phyloP scores from a whole-genome alignment of 2,888 invertebrate species.

The Desoria tigrina region DNA sequence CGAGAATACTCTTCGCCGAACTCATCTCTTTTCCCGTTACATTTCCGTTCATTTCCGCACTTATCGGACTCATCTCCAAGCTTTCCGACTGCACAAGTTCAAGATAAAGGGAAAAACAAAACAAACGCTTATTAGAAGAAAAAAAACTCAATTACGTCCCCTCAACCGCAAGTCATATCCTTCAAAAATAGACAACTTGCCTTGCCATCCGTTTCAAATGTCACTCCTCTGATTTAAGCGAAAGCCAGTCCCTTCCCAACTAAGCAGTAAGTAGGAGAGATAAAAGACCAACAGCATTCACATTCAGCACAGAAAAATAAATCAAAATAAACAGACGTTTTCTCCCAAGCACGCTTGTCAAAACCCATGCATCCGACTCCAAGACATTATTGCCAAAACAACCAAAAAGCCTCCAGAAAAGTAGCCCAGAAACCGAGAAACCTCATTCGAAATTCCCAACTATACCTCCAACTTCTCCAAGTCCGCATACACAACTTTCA shows the following conservation, averaged over 20 bases:
- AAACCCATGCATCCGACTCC: too few species aligned
- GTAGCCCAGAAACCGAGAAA: too few species aligned
- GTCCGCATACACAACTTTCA: too few species aligned
- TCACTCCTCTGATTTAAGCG: neutral
- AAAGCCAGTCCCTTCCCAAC: constrained; percentile 7
- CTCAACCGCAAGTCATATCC: neutral
- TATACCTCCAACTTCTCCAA: too few species aligned
- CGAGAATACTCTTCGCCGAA: constrained; percentile 26
- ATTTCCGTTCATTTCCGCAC: constrained; percentile 47
- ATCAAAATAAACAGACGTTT: neutral
- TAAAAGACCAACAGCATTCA: constrained; percentile 5
- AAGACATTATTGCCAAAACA: too few species aligned
- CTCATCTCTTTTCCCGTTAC: constrained; percentile 24
- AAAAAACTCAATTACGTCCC: neutral
- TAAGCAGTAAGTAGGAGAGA: constrained; percentile 26
- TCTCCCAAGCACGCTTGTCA: too few species aligned
- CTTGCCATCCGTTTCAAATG: neutral
- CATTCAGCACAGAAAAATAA: constrained; percentile 6
- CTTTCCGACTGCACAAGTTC: constrained; percentile 24
- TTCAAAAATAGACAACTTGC: neutral
- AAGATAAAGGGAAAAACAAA: neutral
- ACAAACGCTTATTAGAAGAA: constrained; percentile 1
- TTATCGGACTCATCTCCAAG: constrained; percentile 41
- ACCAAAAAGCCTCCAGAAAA: too few species aligned
- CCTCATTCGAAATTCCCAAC: too few species aligned